Percentiles rank a stretch among this genome's conserved stretches.
Conservation (phyloP, 2,113 vertebrate genomes). For the Hemicordylus capensis region DNA sequence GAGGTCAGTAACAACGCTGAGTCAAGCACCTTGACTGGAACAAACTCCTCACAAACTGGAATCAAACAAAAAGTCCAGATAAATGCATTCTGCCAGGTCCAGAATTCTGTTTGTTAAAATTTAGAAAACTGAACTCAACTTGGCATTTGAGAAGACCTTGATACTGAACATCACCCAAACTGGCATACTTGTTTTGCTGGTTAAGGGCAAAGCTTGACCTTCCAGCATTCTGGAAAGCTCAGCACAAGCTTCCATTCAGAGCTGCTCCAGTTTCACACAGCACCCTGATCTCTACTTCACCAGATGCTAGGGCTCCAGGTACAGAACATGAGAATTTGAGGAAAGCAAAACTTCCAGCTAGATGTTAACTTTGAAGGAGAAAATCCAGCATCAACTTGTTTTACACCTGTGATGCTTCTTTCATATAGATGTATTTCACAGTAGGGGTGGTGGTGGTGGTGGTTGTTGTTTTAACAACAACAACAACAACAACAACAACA, state of each 20-base stretch:
- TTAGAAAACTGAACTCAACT: slow-evolving; percentile 14
- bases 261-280: slow-evolving; percentile 45
- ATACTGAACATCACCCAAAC: slow-evolving; percentile 60
- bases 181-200: slow-evolving; percentile 34
- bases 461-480: not conserved
- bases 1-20: not conserved
- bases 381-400: slow-evolving; percentile 49
- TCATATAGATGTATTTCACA: slow-evolving; percentile 43
- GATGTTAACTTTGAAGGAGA: slow-evolving; percentile 64
- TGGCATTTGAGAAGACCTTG: slow-evolving; percentile 37
- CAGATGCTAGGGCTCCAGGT: slow-evolving; percentile 62
- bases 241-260: slow-evolving; percentile 63
- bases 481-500: too few species aligned
- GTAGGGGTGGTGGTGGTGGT: too few species aligned
- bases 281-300: slow-evolving; percentile 50
- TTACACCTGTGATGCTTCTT: not conserved
- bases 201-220: slow-evolving; percentile 50
- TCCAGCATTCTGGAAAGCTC: slow-evolving; percentile 55
- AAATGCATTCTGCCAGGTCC: not conserved
- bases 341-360: slow-evolving; percentile 68
- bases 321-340: slow-evolving; percentile 65
- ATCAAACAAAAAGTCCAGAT: not conserved
- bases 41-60: not conserved
- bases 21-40: not conserved
- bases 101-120: not conserved